Evolutionary conservation across 2,113 vertebrate species (phyloP).

Genomic region (Daphoenositta chrysoptera): DNA sequence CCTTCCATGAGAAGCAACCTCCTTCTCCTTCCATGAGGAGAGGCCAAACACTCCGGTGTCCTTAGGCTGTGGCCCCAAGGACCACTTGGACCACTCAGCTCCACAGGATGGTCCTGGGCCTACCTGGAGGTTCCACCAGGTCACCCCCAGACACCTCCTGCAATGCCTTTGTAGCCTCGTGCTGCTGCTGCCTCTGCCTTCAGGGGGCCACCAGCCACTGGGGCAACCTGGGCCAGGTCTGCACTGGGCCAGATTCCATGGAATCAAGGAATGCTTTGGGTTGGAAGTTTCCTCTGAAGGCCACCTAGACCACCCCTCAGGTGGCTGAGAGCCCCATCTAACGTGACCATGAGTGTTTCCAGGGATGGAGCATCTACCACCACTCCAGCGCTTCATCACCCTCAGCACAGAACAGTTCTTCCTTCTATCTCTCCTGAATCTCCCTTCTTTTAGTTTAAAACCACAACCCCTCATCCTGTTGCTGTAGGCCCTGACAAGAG

Average conservation of each 20-base stretch:
- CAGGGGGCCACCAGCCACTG: not conserved
- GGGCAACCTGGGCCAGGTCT: not conserved
- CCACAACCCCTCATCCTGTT: rapidly evolving
- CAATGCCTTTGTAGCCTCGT: not conserved
- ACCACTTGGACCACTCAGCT: not conserved
- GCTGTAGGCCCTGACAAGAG: not conserved
- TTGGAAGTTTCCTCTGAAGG: not conserved
- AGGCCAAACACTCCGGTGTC: not conserved
- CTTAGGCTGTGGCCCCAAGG: not conserved
- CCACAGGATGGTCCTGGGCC: not conserved
- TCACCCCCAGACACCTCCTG: not conserved
- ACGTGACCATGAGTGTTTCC: not conserved
- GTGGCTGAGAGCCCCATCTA: not conserved
- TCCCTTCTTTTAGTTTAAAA: not conserved
- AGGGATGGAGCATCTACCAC: not conserved
- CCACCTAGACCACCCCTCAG: not conserved
- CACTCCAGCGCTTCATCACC: not conserved
- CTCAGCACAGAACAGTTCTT: rapidly evolving
- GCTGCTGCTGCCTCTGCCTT: not conserved
- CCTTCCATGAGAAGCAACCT: not conserved
- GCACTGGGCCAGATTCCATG: not conserved
- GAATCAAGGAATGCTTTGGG: not conserved
- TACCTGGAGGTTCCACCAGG: not conserved
- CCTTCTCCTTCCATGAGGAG: too few relatives aligned
- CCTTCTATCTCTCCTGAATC: rapidly evolving